These are phyloP conservation scores for Prosopocoilus inquinatus DNA, from an alignment of 2,888 invertebrate species.

Conservation along the genomic window DNA sequence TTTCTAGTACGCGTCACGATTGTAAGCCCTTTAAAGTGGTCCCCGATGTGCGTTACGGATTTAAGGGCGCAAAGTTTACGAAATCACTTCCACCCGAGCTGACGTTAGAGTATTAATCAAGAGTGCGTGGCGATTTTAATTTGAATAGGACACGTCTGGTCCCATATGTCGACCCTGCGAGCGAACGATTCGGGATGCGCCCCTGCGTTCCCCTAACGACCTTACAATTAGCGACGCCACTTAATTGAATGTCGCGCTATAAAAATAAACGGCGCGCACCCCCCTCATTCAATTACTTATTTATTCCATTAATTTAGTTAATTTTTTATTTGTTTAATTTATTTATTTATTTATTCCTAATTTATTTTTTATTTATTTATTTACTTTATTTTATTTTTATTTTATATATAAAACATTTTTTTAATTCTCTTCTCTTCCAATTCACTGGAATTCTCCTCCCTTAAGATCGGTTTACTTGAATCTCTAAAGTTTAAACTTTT, in stretches of 20 bases:
- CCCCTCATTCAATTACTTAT: too few relatives aligned
- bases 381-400: too few relatives aligned
- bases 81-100: conserved; percentile 49
- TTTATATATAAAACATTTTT: too few relatives aligned
- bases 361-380: too few relatives aligned
- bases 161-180: conserved; percentile 46
- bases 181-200: conserved; percentile 27
- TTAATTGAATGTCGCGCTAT: conserved; percentile 7
- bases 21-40: conserved; percentile 19
- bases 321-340: too few relatives aligned
- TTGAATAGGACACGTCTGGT: conserved; percentile 38
- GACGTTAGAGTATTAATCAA: conserved; percentile 48
- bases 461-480: too few relatives aligned
- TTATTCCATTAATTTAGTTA: too few relatives aligned
- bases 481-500: too few relatives aligned
- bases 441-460: too few relatives aligned
- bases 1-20: too few relatives aligned
- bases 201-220: conserved; percentile 24
- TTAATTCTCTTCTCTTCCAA: too few relatives aligned
- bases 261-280: not conserved
- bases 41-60: conserved; percentile 20
- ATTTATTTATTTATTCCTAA: too few relatives aligned
- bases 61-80: conserved; percentile 32
- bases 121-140: conserved; percentile 45
- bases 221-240: conserved; percentile 24